Conservation (phyloP, 2,888 invertebrate genomes). For the Eumerus sabulonum region DNA sequence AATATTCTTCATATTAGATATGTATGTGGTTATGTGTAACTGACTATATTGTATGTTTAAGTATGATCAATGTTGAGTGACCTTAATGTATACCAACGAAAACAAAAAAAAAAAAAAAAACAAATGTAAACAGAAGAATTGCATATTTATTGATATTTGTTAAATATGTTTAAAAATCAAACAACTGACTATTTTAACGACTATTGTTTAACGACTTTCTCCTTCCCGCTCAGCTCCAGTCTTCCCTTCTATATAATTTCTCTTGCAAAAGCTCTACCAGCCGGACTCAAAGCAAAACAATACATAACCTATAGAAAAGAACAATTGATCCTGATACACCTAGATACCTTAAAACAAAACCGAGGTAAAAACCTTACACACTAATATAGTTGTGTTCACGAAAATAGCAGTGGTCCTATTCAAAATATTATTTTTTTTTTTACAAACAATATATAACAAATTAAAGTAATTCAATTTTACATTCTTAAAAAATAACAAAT, state of each 20-base stretch:
- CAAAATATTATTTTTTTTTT: too few relatives aligned
- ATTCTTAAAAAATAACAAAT: too few relatives aligned
- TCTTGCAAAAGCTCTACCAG: too few relatives aligned
- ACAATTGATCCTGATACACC: slow-evolving; percentile 24
- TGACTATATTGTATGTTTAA: slow-evolving; percentile 42
- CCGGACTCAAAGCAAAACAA: too few relatives aligned
- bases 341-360: slow-evolving; percentile 10
- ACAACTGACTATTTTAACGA: background rate
- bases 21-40: slow-evolving; percentile 14
- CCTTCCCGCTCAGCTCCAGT: background rate
- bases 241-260: background rate
- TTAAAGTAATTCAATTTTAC: too few relatives aligned
- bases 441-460: too few relatives aligned
- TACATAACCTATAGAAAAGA: background rate
- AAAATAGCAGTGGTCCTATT: too few relatives aligned
- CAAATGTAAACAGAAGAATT: slow-evolving; percentile 7
- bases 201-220: background rate
- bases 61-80: slow-evolving; percentile 70
- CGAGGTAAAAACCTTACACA: too few relatives aligned
- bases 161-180: slow-evolving; percentile 13
- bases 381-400: too few relatives aligned
- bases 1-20: slow-evolving; percentile 32
- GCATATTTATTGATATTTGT: slow-evolving; percentile 35
- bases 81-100: slow-evolving; percentile 71
- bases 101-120: slow-evolving; percentile 24